Percentiles rank a stretch among this genome's conserved stretches.
Conservation (phyloP, 2,797 vertebrate genomes). For the Dryobates pubescens region DNA sequence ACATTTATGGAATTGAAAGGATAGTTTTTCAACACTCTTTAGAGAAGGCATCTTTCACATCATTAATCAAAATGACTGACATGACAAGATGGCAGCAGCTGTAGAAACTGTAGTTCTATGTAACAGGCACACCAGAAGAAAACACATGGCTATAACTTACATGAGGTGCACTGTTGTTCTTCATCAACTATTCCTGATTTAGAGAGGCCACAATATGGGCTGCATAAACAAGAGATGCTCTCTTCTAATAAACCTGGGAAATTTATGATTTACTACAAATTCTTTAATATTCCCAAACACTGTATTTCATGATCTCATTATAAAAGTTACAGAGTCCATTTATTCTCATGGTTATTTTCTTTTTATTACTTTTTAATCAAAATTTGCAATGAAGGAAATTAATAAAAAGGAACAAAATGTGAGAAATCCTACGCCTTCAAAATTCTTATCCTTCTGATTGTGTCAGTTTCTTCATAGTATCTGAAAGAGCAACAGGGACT, state of each 20-base stretch:
- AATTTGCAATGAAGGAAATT: not conserved
- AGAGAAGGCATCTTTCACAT: not conserved
- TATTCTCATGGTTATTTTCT: accelerated
- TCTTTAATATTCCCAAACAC: not conserved
- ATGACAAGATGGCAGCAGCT: not conserved
- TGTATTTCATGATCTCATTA: not conserved
- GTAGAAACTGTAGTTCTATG: not conserved
- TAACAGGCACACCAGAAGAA: not conserved
- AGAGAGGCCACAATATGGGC: not conserved
- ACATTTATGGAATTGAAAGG: not conserved
- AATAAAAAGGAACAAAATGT: not conserved
- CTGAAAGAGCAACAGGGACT: not conserved
- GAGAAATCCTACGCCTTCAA: not conserved
- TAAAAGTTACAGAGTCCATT: not conserved
- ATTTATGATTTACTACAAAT: not conserved
- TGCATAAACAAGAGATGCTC: not conserved
- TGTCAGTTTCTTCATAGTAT: not conserved
- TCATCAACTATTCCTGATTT: not conserved
- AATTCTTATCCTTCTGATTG: not conserved
- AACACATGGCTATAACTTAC: not conserved
- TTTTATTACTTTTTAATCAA: too few species aligned
- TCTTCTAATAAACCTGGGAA: not conserved
- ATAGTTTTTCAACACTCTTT: not conserved
- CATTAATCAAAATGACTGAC: not conserved
- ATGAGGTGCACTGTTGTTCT: not conserved